Base-by-base conservation (phyloP, 2,888 invertebrate species). In the Macrophya annulata region DNA sequence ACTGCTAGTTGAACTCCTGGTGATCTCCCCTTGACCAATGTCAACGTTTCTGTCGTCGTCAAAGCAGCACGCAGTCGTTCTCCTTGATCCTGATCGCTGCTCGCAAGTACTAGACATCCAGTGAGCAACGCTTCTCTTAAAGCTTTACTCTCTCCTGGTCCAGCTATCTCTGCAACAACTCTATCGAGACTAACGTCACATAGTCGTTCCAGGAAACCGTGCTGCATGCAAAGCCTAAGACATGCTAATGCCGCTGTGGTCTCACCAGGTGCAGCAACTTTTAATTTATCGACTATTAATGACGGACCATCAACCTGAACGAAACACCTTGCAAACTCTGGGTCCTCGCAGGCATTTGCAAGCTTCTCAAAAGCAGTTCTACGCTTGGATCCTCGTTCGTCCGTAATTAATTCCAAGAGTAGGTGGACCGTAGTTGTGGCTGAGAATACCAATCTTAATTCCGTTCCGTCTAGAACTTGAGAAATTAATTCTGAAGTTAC, bases 141-240 rank as follows among this genome's bases (percentile, higher is more conserved):
- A 45, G 85, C 72, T 31, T 55, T 51, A 68, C 81, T 82, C 72
- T 85, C 85, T 10, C 85, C 85, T 9, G 85, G 85, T 55, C 85
- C 85, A 43, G 72, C 85, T 21, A 85, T 85, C 51, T 85, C 85
- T 15, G 85, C 68, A 10, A 85, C 85, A n/a, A 85, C 85, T 40
- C 51, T 79, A 82, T 85, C 85, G 5, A 85, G 21, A 55, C 85
- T 68, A 5, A 85, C 71, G 45, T 81, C 71, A 43, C 85, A 71
- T 17, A 85, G 68, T n/a, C 48, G 21, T 48, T 85, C 81, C 15
- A 85, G 81, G n/a, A 71, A 43, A 17, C 85, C 85, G 55, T 85
- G 82, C 71, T 82, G 82, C 85, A 85, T 82, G n/a, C 82, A 82
- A n/a, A 85, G 82, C 72, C 85, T 85, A 10, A 85, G 72, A 59